Percentiles rank a stretch among this genome's conserved stretches.
Conservation (phyloP, 1,140 invertebrate species). For the Megathymus violae region DNA sequence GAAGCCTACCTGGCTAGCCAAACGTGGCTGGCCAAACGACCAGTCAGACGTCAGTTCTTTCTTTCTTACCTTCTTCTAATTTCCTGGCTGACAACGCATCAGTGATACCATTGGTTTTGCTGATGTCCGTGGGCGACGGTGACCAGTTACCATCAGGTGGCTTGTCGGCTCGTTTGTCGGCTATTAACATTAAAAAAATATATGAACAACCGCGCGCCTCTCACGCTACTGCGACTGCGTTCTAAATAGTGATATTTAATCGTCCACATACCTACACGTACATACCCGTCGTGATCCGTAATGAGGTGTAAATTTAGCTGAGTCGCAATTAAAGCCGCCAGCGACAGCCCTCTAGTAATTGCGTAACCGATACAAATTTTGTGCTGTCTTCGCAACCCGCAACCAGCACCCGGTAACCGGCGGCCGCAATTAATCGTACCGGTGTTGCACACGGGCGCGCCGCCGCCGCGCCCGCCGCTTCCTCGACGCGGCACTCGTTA, state of each 20-base stretch:
- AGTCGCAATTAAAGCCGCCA: conserved; percentile 4
- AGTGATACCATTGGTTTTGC: too few species aligned
- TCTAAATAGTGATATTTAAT: neutral
- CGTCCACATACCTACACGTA: neutral
- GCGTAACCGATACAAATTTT: conserved; percentile 28
- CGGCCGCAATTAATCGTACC: conserved; percentile 11
- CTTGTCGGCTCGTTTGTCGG: too few species aligned
- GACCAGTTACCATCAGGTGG: too few species aligned
- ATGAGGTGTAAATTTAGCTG: conserved; percentile 6
- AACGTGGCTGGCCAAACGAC: too few species aligned
- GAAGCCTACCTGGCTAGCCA: too few species aligned
- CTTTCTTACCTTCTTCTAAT: too few species aligned
- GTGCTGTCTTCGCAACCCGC: conserved; percentile 16
- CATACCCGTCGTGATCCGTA: neutral
- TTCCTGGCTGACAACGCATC: too few species aligned
- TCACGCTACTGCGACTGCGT: too few species aligned
- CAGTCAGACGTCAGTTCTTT: too few species aligned
- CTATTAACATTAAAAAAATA: too few species aligned
- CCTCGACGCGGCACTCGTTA: neutral
- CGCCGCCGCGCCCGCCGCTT: neutral
- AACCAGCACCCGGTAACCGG: neutral
- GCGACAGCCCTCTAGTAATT: conserved; percentile 6
- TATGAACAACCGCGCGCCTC: too few species aligned
- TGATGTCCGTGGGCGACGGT: too few species aligned
- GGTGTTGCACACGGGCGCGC: neutral